These are phyloP conservation scores for Thamnophis sirtalis DNA, from an alignment of 2,113 vertebrate genomes.

Conservation along the genomic window DNA sequence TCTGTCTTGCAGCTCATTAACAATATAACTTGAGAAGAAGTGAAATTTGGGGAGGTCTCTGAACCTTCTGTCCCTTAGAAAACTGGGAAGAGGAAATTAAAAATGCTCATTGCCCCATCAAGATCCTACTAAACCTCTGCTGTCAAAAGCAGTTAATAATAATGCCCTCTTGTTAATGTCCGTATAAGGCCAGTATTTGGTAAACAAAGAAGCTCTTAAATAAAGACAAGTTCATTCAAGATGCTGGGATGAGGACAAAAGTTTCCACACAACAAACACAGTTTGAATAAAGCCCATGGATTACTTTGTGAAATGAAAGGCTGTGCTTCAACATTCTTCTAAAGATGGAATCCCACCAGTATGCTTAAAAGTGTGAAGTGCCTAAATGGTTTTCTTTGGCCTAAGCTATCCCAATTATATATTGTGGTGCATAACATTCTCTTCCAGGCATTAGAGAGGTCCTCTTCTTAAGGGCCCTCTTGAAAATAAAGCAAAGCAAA, in stretches of 20 bases:
- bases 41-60: not conserved
- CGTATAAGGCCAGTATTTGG: not conserved
- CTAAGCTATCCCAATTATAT: not conserved
- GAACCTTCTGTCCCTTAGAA: rapidly evolving
- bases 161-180: not conserved
- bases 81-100: not conserved
- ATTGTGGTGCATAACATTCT: not conserved
- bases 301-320: not conserved
- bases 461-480: too few species aligned
- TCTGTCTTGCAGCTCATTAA: slow-evolving; percentile 4
- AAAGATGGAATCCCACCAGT: not conserved
- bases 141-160: not conserved
- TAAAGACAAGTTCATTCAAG: rapidly evolving
- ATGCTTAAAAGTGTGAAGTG: not conserved
- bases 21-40: not conserved
- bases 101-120: not conserved
- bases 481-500: not conserved
- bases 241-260: not conserved
- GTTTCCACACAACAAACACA: not conserved
- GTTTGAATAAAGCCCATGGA: not conserved
- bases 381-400: not conserved
- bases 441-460: not conserved
- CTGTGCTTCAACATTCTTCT: not conserved
- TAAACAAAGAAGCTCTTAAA: not conserved
- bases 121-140: rapidly evolving